Evolutionary conservation across 2,888 invertebrate species (phyloP).

Genomic region (Leptopilina drosophilae): DNA sequence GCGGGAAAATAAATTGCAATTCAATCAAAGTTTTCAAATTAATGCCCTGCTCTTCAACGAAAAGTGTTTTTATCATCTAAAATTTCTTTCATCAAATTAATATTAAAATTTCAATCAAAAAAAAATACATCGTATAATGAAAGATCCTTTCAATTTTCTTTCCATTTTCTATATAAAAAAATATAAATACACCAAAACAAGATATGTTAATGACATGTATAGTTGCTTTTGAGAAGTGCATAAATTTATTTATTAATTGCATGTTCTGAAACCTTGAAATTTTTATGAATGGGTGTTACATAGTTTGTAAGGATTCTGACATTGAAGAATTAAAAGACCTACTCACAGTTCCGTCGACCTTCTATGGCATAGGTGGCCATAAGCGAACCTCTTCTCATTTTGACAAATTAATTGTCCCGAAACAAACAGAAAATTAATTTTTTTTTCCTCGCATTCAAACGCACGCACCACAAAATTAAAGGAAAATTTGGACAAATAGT

Average conservation of each 20-base stretch:
- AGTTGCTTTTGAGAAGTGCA: background rate
- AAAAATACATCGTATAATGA: background rate
- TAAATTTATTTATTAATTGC: background rate
- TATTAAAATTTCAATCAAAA: background rate
- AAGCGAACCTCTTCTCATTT: conserved; percentile 72
- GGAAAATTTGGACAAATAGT: background rate
- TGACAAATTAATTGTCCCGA: conserved; percentile 42
- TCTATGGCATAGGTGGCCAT: conserved; percentile 68
- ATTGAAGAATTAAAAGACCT: conserved; percentile 25
- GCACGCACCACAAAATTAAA: conserved; percentile 5
- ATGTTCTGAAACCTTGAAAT: conserved; percentile 5
- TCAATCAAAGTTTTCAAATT: background rate
- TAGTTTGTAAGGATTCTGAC: background rate
- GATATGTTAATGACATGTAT: background rate
- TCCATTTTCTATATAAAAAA: background rate
- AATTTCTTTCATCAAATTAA: background rate
- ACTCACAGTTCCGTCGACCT: conserved; percentile 72
- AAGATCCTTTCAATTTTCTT: background rate
- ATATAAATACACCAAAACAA: background rate
- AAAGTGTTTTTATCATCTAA: background rate
- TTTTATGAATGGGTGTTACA: conserved; percentile 17
- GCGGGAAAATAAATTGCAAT: background rate
- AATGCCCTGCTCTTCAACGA: background rate
- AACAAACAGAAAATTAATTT: conserved; percentile 34
- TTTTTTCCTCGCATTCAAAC: conserved; percentile 3